These are phyloP conservation scores for Crenichthys baileyi DNA, from an alignment of 2,797 vertebrate species.

Conservation along the genomic window DNA sequence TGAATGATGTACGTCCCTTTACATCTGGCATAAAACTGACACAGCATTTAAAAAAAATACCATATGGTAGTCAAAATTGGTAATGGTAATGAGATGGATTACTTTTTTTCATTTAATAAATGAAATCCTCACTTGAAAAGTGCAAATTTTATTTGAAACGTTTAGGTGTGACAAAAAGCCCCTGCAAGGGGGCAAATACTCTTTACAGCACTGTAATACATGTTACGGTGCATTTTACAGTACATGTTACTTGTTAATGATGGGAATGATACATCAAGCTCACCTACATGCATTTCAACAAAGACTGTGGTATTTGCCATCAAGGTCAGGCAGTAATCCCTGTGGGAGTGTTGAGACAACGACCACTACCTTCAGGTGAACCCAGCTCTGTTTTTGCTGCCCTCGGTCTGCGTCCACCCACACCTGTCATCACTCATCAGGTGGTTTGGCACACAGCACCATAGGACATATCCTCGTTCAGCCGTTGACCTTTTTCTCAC, in stretches of 20 bases:
- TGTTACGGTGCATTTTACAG: background rate
- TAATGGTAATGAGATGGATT: background rate
- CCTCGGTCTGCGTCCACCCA: slow-evolving; percentile 27
- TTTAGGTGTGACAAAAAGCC: background rate
- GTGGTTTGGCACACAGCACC: slow-evolving; percentile 11
- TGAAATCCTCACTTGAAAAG: background rate
- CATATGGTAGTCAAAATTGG: background rate
- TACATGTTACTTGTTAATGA: background rate
- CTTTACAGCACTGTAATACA: background rate
- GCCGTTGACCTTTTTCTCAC: slow-evolving; percentile 52
- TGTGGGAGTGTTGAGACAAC: slow-evolving; percentile 42
- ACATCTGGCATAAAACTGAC: background rate
- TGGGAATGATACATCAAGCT: background rate
- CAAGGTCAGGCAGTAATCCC: slow-evolving; percentile 37
- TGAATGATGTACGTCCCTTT: background rate
- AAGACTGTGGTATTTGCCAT: background rate
- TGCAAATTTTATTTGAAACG: background rate
- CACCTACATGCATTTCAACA: background rate
- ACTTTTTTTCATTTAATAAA: background rate
- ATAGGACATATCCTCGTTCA: slow-evolving; percentile 23
- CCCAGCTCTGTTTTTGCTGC: slow-evolving; percentile 41
- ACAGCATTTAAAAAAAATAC: background rate
- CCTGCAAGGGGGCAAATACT: background rate
- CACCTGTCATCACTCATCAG: slow-evolving; percentile 58
- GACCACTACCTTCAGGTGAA: slow-evolving; percentile 33